Conservation (phyloP, 2,888 invertebrate genomes). For the Poecilus cupreus region DNA sequence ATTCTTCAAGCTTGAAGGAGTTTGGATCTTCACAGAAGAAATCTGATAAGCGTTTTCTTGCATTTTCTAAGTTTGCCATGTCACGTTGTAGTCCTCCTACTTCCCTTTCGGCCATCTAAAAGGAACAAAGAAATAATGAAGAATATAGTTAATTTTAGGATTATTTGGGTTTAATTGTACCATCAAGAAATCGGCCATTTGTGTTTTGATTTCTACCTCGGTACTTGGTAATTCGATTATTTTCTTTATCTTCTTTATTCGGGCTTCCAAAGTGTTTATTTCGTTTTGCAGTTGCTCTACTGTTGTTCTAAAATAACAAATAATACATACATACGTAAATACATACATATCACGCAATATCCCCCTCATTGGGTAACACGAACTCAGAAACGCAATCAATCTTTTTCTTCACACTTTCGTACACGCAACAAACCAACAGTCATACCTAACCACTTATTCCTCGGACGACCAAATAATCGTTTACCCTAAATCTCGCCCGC, state of each 20-base stretch:
- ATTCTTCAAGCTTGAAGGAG: conserved; percentile 94
- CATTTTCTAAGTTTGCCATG: conserved; percentile 87
- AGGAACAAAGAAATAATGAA: neutral
- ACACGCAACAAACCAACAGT: too few relatives aligned
- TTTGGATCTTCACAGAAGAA: conserved; percentile 96
- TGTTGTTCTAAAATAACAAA: conserved; percentile 80
- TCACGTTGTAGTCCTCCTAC: conserved; percentile 85
- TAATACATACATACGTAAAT: too few relatives aligned
- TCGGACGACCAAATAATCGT: too few relatives aligned
- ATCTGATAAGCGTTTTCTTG: conserved; percentile 87
- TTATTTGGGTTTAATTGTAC: conserved; percentile 71
- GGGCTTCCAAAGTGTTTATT: conserved; percentile 85
- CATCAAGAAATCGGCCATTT: conserved; percentile 91
- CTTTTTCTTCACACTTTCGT: too few relatives aligned
- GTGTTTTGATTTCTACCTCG: conserved; percentile 87
- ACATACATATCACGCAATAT: too few relatives aligned
- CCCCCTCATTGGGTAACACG: too few relatives aligned
- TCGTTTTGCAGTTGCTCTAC: conserved; percentile 93
- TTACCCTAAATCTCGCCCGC: too few relatives aligned
- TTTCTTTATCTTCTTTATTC: conserved; percentile 85
- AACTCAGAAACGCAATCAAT: too few relatives aligned
- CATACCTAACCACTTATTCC: too few relatives aligned
- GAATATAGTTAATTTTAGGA: conserved; percentile 31
- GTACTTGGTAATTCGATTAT: conserved; percentile 86
- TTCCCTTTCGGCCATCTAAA: conserved; percentile 85